Base-by-base conservation (phyloP, 37 sponge, comb jelly and placozoan genomes). In the Spongilla lacustris region DNA sequence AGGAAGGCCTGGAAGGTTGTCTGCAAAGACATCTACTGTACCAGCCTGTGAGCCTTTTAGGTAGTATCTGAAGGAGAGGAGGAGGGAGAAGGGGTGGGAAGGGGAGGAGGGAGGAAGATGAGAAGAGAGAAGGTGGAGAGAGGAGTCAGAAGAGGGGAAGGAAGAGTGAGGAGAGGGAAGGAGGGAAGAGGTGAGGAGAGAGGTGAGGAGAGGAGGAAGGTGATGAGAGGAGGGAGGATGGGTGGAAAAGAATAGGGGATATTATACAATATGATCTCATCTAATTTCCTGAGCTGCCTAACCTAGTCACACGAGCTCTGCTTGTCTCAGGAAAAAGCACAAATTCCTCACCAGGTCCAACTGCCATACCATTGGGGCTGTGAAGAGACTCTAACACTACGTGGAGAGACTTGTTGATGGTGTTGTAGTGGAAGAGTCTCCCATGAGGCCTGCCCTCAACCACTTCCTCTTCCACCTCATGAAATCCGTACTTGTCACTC, bases 351-450 rank as follows among this genome's bases (percentile, higher is more conserved):
- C 92, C 93, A 28, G 58, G 66, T 37, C 83, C 76, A 13, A 88
- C 76, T 37, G 72, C 82, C 22, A 97, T 37, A 2, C 97, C 97
- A 81, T 97, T 97, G 33, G 97, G 91, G 58, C 94, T 89, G 79
- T 77, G 74, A 10, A 97, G 80, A 9, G 72, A 85, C 4, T 79
- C 66, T 0, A 90, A 4, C 2, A 90, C 38, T 4, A 85, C 88
- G 71, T 78, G 77, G 9, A 80, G 22, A 10, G 83, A 48, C 23
- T 80, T 83, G 38, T 80, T 73, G 0, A 14, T 24, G 1, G 91
- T 88, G 68, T 96, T 68, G 73, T 89, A 96, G 72, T 75, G 66
- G 27, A 96, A 69, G 50, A 96, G 74, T 68, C 88, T 88, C 23
- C 96, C 96, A 74, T 92, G 82, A 0, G 85, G 28, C n/a, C 81